Percentiles rank a stretch among this genome's conserved stretches.
phyloP scores from a whole-genome alignment of 2,797 vertebrate genomes.

The Intellagama lesueurii region DNA sequence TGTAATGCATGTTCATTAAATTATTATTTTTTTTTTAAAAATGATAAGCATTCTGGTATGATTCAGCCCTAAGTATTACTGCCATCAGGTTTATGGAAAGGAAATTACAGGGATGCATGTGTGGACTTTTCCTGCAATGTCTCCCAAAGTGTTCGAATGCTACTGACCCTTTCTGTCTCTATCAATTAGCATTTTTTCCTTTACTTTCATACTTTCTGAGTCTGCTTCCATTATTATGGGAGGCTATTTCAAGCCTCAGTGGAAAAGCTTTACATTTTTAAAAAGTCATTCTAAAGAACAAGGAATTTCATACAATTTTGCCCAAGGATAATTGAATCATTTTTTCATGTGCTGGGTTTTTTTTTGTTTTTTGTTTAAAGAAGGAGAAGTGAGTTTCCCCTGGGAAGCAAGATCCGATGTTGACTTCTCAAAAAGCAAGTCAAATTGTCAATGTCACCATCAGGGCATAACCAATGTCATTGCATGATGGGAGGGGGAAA shows the following conservation, averaged over 20 bases:
- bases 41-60: no score
- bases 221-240: conserved; percentile 9
- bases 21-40: no score
- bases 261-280: conserved; percentile 34
- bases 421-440: conserved; percentile 46
- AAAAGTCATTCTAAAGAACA: conserved; percentile 32
- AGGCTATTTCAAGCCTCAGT: conserved; percentile 5
- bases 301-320: conserved; percentile 35
- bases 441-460: conserved; percentile 33
- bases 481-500: conserved; percentile 37
- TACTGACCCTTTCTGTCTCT: neutral
- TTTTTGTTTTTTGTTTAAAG: neutral
- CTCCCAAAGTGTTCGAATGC: neutral
- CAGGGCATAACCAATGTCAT: conserved; percentile 45
- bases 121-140: neutral
- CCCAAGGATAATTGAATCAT: neutral
- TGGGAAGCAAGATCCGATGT: conserved; percentile 37
- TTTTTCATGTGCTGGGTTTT: conserved; percentile 39
- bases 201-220: neutral
- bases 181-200: conserved; percentile 1
- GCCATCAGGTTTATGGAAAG: neutral
- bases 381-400: conserved; percentile 34
- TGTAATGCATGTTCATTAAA: no score
- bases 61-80: neutral
- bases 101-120: neutral